Evolutionary conservation across 2,888 invertebrate species (phyloP), one percentile per base, ranked within the genome.

Genomic region (Siphonodentalium dalli): DNA sequence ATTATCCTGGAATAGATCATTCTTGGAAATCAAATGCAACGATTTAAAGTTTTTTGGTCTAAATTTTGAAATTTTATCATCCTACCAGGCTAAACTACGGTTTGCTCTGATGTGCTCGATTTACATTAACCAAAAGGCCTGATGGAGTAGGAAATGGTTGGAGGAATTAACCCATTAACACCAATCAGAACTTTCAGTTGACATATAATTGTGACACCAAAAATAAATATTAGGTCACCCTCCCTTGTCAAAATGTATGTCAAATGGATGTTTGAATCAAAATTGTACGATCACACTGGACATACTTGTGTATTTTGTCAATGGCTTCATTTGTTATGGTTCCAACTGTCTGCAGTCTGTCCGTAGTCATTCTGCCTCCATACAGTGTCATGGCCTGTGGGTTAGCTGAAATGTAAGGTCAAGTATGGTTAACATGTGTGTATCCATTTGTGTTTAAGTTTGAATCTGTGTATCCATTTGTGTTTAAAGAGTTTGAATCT

Each of bases 351-450:
- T 65, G 50, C 35, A 78, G 54, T 42, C 77, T 44, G 13, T 68
- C 67, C 8, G 68, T 71, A 9, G 77, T 78, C 79, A 79, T 79
- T 13, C 78, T 64, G n/a, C 79, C 79, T 15, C 78, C 78, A 68
- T 74, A 76, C 29, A 75, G 53, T 42, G 69, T 68, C 69, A 68
- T 68, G 9, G 68, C 67, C 46, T 75, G 73, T 1, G 70, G 69
- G 43, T 72, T 72, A 7, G 67, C 73, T 72, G 43, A 26, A 35
- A 57, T 28, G 33, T 28, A 13, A 28, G 21, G 18, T n/a, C 42
- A 3, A 21, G 3, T 2, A 2, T 23, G 9, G 18, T 24, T 26
- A 42, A n/a, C 13, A 11, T 18, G 5, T 27, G 27, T 23, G 7
- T 37, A 37, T 8, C 13, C 31, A 29, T 29, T 37, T 15, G 18